phyloP scores from a whole-genome alignment of 1,140 invertebrate genomes.

The Telenomus remus region DNA sequence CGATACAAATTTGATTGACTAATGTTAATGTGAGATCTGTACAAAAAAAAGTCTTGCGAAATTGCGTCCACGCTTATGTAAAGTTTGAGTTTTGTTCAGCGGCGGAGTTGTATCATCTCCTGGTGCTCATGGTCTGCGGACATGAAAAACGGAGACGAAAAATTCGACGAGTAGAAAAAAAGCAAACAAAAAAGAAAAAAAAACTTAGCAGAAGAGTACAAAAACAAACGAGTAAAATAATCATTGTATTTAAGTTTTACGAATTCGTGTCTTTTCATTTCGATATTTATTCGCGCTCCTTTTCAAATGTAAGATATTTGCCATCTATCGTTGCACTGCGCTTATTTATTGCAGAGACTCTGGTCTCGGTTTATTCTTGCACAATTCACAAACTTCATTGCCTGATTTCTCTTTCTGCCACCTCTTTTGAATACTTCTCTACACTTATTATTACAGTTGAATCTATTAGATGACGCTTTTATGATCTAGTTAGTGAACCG shows the following conservation, averaged over 20 bases:
- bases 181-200: conserved; percentile 17
- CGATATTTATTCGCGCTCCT: conserved; percentile 39
- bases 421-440: conserved; percentile 17
- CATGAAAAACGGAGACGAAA: conserved; percentile 16
- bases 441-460: conserved; percentile 64
- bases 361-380: conserved; percentile 23
- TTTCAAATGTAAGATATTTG: conserved; percentile 55
- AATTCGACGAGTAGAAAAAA: conserved; percentile 2
- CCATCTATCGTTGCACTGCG: conserved; percentile 71
- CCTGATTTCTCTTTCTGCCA: background rate
- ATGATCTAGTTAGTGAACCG: conserved; percentile 69
- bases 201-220: conserved; percentile 69
- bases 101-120: conserved; percentile 36
- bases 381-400: background rate
- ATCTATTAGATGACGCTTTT: conserved; percentile 71
- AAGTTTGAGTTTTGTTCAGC: conserved; percentile 33
- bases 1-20: conserved; percentile 17
- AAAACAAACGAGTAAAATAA: conserved; percentile 51
- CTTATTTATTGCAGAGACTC: conserved; percentile 72
- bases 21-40: conserved; percentile 17
- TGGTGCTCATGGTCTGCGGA: conserved; percentile 52
- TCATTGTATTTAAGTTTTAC: conserved; percentile 60
- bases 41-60: conserved; percentile 26
- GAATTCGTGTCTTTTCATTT: conserved; percentile 8
- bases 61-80: conserved; percentile 8